Evolutionary conservation across 1,140 invertebrate genomes (phyloP), one percentile per base, ranked within the genome.

Genomic region (Araneus ventricosus): DNA sequence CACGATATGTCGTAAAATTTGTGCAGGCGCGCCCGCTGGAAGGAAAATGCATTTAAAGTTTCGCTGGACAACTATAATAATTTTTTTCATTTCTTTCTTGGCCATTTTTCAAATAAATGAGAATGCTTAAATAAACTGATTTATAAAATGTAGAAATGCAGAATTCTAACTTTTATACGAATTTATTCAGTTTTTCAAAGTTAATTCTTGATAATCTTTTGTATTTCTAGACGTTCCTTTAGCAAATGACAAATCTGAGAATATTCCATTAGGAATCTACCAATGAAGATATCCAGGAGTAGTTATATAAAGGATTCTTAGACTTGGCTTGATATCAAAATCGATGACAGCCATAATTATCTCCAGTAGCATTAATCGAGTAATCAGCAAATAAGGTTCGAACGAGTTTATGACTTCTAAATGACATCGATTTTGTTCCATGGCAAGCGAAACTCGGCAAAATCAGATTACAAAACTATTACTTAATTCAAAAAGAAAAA

Each of bases 311-410:
- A 87, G 24, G 34, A n/a, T 39, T 30, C 24, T 85, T 85, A 41
- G 27, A 61, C 63, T 67, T 87, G 85, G 85, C 85, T 61, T 61
- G 85, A 87, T 87, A 87, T 87, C 85, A 87, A 87, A 87, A 87
- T 87, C 85, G 85, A 87, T 87, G 85, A 87, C 59, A 87, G 85
- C 57, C 61, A 61, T 87, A 87, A 87, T 87, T 87, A 87, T 87
- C 85, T 61, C 14, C 52, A 57, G 52, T 87, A 34, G 52, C 34
- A 87, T 37, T 87, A 61, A 87, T 87, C 85, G 85, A 27, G 39
- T 37, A 87, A 87, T 87, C 57, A 87, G n/a, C 30, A 37, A 30
- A 59, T 87, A 87, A 87, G 41, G 52, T 87, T 86, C 24, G 41
- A 27, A 82, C 34, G 52, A 86, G 45, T 86, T 87, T 87, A 61